Conservation (phyloP, 2,888 invertebrate species). For the Idaea biselata region DNA sequence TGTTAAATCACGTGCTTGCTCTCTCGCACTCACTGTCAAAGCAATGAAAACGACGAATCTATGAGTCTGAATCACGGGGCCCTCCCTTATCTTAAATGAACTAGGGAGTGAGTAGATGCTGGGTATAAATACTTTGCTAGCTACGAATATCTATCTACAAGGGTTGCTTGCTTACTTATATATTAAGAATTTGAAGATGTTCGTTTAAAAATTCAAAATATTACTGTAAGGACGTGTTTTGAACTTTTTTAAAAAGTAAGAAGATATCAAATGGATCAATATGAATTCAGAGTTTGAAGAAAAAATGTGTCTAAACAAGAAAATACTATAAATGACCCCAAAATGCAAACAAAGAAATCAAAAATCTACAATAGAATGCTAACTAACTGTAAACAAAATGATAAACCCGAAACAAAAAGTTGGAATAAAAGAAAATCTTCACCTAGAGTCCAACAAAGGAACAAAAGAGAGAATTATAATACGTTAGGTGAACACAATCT, state of each 20-base stretch:
- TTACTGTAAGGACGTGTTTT: neutral
- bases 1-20: slow-evolving; percentile 41
- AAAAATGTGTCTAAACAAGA: too few relatives aligned
- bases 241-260: neutral
- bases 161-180: neutral
- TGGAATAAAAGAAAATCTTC: neutral
- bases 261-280: neutral
- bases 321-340: neutral
- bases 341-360: neutral
- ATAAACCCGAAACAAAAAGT: neutral
- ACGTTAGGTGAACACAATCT: slow-evolving; percentile 42
- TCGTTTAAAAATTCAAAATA: neutral
- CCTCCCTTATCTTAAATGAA: slow-evolving; percentile 75
- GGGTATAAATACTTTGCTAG: slow-evolving; percentile 16
- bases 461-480: slow-evolving; percentile 40
- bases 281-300: neutral
- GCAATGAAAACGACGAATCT: slow-evolving; percentile 76
- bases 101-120: slow-evolving; percentile 63
- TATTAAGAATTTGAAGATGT: neutral
- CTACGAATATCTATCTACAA: neutral
- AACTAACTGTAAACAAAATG: neutral
- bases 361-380: neutral
- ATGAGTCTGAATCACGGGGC: slow-evolving; percentile 74
- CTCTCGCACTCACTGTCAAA: slow-evolving; percentile 63
- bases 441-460: slow-evolving; percentile 8